Evolutionary conservation across 2,113 vertebrate genomes (phyloP).

Genomic region (Menura novaehollandiae): DNA sequence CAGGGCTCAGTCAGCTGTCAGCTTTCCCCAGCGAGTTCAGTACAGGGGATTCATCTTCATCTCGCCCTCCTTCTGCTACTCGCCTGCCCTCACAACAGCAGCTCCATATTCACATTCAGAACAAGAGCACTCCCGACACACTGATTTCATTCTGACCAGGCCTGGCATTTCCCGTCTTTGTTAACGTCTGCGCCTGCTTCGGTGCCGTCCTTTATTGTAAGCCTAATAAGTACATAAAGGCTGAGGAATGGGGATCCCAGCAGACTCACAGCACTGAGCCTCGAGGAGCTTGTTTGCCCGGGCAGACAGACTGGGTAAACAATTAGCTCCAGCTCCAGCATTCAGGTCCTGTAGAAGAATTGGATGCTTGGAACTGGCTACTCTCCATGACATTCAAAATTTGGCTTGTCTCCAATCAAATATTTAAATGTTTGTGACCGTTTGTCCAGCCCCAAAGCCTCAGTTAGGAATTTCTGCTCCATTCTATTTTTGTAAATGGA

Average conservation of each 20-base stretch:
- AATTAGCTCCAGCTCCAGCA: background rate
- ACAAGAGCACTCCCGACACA: background rate
- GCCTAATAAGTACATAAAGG: constrained; percentile 23
- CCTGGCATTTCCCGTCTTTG: constrained; percentile 12
- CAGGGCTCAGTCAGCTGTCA: background rate
- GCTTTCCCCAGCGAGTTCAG: background rate
- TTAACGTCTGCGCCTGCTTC: background rate
- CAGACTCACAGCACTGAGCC: background rate
- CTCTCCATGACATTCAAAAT: constrained; percentile 41
- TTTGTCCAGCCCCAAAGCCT: background rate
- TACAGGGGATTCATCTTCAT: background rate
- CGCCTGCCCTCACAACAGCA: background rate
- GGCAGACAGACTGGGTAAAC: background rate
- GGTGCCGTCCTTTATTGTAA: background rate
- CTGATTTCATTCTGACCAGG: background rate
- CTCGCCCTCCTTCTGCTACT: background rate
- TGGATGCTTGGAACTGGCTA: background rate
- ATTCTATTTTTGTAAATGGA: background rate
- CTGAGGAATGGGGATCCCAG: background rate
- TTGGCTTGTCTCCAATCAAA: constrained; percentile 40
- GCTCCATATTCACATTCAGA: background rate
- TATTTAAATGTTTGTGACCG: background rate
- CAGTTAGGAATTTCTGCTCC: background rate
- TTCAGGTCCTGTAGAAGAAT: background rate
- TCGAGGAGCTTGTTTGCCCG: background rate